Evolutionary conservation across 2,888 invertebrate species (phyloP).

Genomic region (Linhomoeus sp.): DNA sequence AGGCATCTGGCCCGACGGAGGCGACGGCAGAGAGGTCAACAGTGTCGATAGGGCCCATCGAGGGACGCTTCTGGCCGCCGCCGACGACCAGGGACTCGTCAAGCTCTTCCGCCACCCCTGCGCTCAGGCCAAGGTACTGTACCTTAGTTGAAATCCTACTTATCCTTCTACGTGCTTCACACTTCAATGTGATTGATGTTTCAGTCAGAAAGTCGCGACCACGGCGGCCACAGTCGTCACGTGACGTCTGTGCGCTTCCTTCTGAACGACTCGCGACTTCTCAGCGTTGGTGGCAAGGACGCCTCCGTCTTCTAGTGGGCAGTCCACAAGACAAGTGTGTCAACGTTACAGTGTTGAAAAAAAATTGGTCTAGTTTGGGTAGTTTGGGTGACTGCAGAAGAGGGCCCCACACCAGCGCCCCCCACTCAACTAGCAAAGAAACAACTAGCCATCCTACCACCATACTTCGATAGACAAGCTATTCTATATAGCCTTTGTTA

Average conservation of each 20-base stretch:
- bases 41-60: conserved; percentile 45
- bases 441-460: too few relatives aligned
- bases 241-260: conserved; percentile 62
- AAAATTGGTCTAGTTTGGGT: too few relatives aligned
- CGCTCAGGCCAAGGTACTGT: conserved; percentile 66
- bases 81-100: conserved; percentile 75
- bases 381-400: too few relatives aligned
- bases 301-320: conserved; percentile 69
- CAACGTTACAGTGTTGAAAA: too few relatives aligned
- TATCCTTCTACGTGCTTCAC: too few relatives aligned
- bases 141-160: too few relatives aligned
- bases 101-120: conserved; percentile 64
- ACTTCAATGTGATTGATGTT: conserved; percentile 19
- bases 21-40: conserved; percentile 73
- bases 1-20: conserved; percentile 75
- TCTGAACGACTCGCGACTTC: conserved; percentile 56
- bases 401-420: too few relatives aligned
- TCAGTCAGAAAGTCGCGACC: conserved; percentile 56
- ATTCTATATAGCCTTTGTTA: too few relatives aligned
- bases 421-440: too few relatives aligned
- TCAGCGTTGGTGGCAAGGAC: conserved; percentile 67
- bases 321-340: too few relatives aligned
- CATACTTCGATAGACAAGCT: too few relatives aligned
- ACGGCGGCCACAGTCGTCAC: conserved; percentile 71
- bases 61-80: conserved; percentile 51